A percentile compares a stretch with the other conserved stretches of the same genome.
Conservation (phyloP, 1,140 invertebrate species). For the Eumeta japonica region DNA sequence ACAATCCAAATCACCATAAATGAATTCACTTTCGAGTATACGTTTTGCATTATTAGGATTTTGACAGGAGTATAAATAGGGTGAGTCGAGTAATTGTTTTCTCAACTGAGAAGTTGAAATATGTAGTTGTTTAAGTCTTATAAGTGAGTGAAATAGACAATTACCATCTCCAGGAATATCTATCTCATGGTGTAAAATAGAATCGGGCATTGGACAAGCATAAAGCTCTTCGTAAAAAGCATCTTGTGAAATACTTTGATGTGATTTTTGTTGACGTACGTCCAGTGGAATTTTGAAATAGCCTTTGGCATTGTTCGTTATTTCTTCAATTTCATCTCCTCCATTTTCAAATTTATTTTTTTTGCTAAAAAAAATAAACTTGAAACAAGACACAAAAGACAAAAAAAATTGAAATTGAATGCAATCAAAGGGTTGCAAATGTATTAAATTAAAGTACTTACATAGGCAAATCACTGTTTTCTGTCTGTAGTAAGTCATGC, state of each 20-base stretch:
- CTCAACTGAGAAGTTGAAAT: conserved; percentile 15
- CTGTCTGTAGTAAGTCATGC: no score
- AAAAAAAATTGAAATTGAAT: no score
- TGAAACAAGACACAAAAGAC: no score
- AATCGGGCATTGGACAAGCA: conserved; percentile 17
- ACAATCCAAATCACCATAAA: conserved; percentile 18
- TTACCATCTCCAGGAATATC: conserved; percentile 16
- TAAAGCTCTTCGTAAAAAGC: conserved; percentile 15
- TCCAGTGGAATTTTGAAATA: no score
- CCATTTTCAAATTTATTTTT: no score
- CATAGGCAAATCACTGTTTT: no score
- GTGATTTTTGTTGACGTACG: conserved; percentile 19
- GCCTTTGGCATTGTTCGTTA: no score
- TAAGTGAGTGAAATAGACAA: conserved; percentile 18
- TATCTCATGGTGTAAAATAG: conserved; percentile 15
- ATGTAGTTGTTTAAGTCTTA: conserved; percentile 17
- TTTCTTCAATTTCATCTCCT: no score
- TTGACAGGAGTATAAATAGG: conserved; percentile 19
- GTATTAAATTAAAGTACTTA: no score
- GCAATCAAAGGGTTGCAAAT: no score
- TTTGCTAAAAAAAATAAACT: no score
- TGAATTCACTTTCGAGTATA: conserved; percentile 13
- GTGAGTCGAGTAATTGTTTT: conserved; percentile 15
- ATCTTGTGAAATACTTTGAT: conserved; percentile 19
- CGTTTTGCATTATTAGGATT: conserved; percentile 17